These are phyloP conservation scores for Amazona vittata DNA, from an alignment of 2,113 vertebrate species.

Conservation along the genomic window DNA sequence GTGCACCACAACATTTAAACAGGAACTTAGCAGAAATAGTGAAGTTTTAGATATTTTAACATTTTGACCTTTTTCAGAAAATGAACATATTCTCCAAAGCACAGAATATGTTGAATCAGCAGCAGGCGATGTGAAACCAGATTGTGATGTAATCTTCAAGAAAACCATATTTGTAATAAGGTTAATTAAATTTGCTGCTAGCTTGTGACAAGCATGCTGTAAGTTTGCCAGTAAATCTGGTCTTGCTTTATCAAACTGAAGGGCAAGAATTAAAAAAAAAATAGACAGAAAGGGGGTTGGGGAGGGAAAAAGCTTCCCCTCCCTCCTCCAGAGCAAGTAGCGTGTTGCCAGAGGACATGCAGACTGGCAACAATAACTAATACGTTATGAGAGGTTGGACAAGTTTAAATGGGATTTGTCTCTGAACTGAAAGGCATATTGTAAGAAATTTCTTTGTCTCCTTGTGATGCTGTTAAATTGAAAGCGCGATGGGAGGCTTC, in stretches of 20 bases:
- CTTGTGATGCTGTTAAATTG: slow-evolving; percentile 74
- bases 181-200: slow-evolving; percentile 79
- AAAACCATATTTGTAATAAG: slow-evolving; percentile 79
- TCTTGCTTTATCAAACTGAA: slow-evolving; percentile 71
- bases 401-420: slow-evolving; percentile 75
- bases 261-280: slow-evolving; percentile 48
- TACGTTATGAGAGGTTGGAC: slow-evolving; percentile 71
- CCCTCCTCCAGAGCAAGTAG: slow-evolving; percentile 40
- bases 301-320: background rate
- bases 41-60: slow-evolving; percentile 62
- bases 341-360: slow-evolving; percentile 61
- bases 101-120: slow-evolving; percentile 69
- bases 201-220: slow-evolving; percentile 72
- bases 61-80: slow-evolving; percentile 73
- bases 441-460: slow-evolving; percentile 76
- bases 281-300: background rate
- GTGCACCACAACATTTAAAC: background rate
- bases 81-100: slow-evolving; percentile 69
- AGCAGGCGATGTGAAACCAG: slow-evolving; percentile 65
- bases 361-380: slow-evolving; percentile 72
- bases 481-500: slow-evolving; percentile 75
- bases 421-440: slow-evolving; percentile 75
- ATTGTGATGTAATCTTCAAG: slow-evolving; percentile 77
- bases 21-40: background rate
- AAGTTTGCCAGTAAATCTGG: slow-evolving; percentile 75